Evolutionary conservation across 1,140 invertebrate species (phyloP).

Genomic region (Subanguina moxae): DNA sequence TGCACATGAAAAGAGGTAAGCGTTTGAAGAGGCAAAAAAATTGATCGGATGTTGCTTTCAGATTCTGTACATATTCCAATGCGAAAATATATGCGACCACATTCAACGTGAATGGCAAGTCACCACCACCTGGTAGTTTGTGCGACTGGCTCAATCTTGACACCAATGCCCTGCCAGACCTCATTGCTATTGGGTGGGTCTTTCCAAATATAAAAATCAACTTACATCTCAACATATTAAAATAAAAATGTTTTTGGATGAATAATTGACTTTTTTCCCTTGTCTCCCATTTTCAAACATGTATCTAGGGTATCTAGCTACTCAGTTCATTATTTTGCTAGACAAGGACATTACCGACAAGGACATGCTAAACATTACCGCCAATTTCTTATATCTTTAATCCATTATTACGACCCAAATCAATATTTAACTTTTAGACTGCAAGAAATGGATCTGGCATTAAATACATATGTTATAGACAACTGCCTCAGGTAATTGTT

Average conservation of each 20-base stretch:
- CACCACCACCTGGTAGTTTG: constrained; percentile 44
- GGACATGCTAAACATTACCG: too few species aligned
- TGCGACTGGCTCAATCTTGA: constrained; percentile 46
- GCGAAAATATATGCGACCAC: constrained; percentile 49
- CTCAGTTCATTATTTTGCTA: too few species aligned
- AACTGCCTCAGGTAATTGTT: constrained; percentile 25
- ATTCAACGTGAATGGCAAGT: constrained; percentile 56
- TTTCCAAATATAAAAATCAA: too few species aligned
- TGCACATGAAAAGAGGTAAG: constrained; percentile 43
- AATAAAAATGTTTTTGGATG: too few species aligned
- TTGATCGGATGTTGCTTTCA: too few species aligned
- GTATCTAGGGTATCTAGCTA: too few species aligned
- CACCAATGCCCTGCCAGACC: constrained; percentile 36
- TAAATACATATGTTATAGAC: constrained; percentile 56
- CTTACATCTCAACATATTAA: too few species aligned
- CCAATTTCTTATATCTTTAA: neutral
- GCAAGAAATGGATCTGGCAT: constrained; percentile 58
- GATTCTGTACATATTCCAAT: constrained; percentile 49
- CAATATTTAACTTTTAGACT: constrained; percentile 43
- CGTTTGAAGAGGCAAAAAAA: too few species aligned
- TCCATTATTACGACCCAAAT: neutral
- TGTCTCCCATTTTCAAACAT: too few species aligned
- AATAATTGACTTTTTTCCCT: too few species aligned
- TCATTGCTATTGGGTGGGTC: constrained; percentile 55
- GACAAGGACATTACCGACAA: too few species aligned